Evolutionary conservation across 2,113 vertebrate species (phyloP), one percentile per base, ranked within the genome.

Genomic region (Rynchops niger): DNA sequence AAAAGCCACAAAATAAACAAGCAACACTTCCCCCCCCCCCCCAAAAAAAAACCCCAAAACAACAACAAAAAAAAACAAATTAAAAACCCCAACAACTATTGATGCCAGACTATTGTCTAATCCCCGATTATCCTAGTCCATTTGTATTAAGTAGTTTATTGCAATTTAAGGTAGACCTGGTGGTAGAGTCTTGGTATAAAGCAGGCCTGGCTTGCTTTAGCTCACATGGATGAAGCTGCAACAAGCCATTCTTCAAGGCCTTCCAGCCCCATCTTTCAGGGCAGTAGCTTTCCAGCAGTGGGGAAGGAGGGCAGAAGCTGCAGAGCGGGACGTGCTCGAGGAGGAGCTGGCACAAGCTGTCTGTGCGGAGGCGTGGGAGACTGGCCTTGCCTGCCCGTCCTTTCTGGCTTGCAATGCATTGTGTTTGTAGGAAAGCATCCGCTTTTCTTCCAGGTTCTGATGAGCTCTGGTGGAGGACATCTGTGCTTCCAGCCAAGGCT

Each of bases 321-420:
- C 15, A 23, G 56, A 40, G 38, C 2, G 30, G 52, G 53, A 58
- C 0, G 2, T 23, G 19, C n/a, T 82, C 1, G 1, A 50, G 59
- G 23, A 59, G 38, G 43, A 88, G 49, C 38, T 73, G 58, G 26
- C 49, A 59, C 1, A 2, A 40, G 38, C 17, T 66, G 27, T 23
- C 25, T 79, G 20, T 47, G 56, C 2, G 2, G 52, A 67, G 3
- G 2, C 0, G 2, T 53, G 42, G 67, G 45, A 36, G 19, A 23
- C 14, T 2, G 8, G 65, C 55, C 67, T n/a, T 47, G 66, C 20
- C 66, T 32, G 40, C 49, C n/a, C 6, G 1, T 18, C 52, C n/a
- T 52, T 84, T 34, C 69, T 70, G 62, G 15, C 6, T 62, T 62
- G 52, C 43, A 65, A 29, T 0, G 4, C 1, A 0, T 23, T 55